Base-by-base conservation (phyloP, 2,888 invertebrate species). In the Hecatera dysodea region DNA sequence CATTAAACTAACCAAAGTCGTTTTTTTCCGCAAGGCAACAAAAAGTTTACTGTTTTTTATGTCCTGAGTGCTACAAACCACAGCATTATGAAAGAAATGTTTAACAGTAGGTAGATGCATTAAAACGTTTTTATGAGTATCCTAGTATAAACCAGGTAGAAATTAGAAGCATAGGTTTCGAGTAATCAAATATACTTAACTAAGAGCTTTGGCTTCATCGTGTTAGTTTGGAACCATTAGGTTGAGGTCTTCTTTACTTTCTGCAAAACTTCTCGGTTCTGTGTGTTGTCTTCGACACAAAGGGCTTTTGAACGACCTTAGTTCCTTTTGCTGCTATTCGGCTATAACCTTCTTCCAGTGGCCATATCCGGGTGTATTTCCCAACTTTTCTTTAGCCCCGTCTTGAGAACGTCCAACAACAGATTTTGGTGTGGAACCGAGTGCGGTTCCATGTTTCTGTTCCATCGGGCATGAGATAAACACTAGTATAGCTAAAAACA, bases 21-120 rank as follows among this genome's bases (percentile, higher is more conserved):
- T 62, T 63, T 72, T n/a, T 73, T 57, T 33, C 62, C 65, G n/a
- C 57, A 55, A 62, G 36, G 60, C 27, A 50, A 33, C 42, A 70
- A 62, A 76, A 75, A 60, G 62, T 63, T 69, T 53, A 33, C 42
- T n/a, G 53, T 70, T 70, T 65, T 75, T 73, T 72, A 85, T 68
- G 72, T 62, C 44, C 53, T 73, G 73, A 83, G 81, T 83, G 81
- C 84, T 79, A 22, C 46, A 42, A 69, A 56, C 81, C 72, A 61
- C 72, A 24, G 56, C 11, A 61, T 72, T 66, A 66, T 42, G 53
- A 56, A 67, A 24, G 62, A 67, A 75, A 74, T 48, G 15, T 72
- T 64, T 52, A 59, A 15, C n/a, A 36, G 22, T 36, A 12, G 1
- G 27, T 17, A 66, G 24, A 24, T n/a, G 9, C 19, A 42, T 42